phyloP scores from a whole-genome alignment of 2,888 invertebrate species.

The Sesia bembeciformis region DNA sequence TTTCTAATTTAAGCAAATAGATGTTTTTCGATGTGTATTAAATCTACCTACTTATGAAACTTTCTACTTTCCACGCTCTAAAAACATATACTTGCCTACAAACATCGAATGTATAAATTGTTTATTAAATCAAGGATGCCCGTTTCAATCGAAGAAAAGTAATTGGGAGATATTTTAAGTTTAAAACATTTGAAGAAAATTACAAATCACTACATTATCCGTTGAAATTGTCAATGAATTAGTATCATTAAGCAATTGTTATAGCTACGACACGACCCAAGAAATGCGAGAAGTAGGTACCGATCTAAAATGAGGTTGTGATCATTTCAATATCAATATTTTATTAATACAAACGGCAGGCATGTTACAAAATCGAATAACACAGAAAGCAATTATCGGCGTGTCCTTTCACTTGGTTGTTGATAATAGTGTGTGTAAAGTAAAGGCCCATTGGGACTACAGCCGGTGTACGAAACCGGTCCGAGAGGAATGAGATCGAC shows the following conservation, averaged over 20 bases:
- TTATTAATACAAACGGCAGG: conserved; percentile 20
- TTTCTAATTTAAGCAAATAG: too few relatives aligned
- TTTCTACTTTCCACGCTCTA: conserved; percentile 74
- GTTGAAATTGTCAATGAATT: too few relatives aligned
- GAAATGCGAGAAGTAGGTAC: too few relatives aligned
- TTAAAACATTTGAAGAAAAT: too few relatives aligned
- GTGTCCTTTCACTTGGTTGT: conserved; percentile 68
- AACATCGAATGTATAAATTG: conserved; percentile 26
- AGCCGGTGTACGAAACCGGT: conserved; percentile 68
- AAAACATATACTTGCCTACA: conserved; percentile 51
- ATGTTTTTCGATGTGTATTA: too few relatives aligned
- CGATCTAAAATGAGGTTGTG: too few relatives aligned
- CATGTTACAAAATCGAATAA: conserved; percentile 50
- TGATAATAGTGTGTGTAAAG: conserved; percentile 25
- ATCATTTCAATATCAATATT: conserved; percentile 19
- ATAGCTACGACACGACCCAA: too few relatives aligned
- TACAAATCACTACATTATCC: too few relatives aligned
- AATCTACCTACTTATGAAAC: conserved; percentile 58
- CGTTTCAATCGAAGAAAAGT: conserved; percentile 38
- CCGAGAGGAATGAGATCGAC: conserved; percentile 57
- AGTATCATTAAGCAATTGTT: too few relatives aligned
- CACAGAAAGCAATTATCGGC: conserved; percentile 61
- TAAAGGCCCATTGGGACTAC: conserved; percentile 46
- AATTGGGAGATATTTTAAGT: too few relatives aligned
- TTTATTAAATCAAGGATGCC: conserved; percentile 34